Evolutionary conservation across 2,797 vertebrate genomes (phyloP), one percentile per base, ranked within the genome.

Genomic region (Epinephelus coioides): DNA sequence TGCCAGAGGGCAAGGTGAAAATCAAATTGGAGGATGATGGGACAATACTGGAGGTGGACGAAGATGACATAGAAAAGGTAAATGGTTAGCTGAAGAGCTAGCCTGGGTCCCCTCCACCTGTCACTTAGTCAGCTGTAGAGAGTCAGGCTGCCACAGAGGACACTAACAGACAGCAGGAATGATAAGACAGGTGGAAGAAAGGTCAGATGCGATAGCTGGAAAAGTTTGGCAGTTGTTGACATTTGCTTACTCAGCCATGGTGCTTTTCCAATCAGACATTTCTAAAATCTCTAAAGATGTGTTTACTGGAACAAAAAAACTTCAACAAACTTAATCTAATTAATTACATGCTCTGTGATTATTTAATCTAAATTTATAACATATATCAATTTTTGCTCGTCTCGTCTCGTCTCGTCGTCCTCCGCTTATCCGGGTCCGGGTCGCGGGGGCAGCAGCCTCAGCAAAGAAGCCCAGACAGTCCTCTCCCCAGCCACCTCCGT

Each of bases 41-140:
- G 89, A 90, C 97, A 0, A 0, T 96, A 67, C 94, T 99, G 93
- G 98, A 99, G 5, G 98, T 98, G 83, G 98, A 99, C 0, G 98
- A 99, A 87, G 98, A 99, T 0, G 98, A 99, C 0, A 88, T 98
- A 59, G 98, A 99, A 89, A 99, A 99, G 97, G 98, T 98, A 53
- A 91, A 61, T 30, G 25, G 7, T 43, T 43, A 12, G 11, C 34
- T 34, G 34, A 34, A 34, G 15, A 40, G 65, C 46, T 59, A 50
- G n/a, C 14, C 47, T 67, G 44, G 1, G 51, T 50, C 3, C 12
- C 64, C 59, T 66, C 47, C 78, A 79, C 81, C 64, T 74, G 71
- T 69, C 72, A 64, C 23, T 66, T 19, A 61, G 55, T 21, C 15
- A 11, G 15, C 27, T n/a, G 4, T 47, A 69, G 49, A 62, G 60